Conservation (phyloP, 2,888 invertebrate species). For the Nemotelus nigrinus region DNA sequence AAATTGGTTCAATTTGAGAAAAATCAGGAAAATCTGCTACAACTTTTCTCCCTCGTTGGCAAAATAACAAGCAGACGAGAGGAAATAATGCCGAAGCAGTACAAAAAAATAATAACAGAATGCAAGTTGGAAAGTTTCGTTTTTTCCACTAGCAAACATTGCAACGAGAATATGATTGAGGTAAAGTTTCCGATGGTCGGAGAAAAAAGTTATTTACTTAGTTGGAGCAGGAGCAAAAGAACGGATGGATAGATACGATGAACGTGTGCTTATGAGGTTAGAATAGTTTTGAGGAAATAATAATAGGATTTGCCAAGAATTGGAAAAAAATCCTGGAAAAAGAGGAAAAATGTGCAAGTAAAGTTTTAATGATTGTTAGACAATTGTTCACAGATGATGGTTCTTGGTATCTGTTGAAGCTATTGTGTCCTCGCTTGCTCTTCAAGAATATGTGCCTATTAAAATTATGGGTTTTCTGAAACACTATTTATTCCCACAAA, state of each 20-base stretch:
- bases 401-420: no score
- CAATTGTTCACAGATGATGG: no score
- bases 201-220: conserved; percentile 23
- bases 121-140: neutral
- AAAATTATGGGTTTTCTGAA: no score
- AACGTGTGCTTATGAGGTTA: neutral
- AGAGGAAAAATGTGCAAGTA: no score
- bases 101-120: neutral
- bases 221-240: neutral
- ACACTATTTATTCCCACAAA: no score
- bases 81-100: conserved; percentile 11
- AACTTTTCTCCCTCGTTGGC: conserved; percentile 47
- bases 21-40: conserved; percentile 50
- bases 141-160: neutral
- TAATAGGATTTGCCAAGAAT: no score
- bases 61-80: conserved; percentile 43
- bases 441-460: no score
- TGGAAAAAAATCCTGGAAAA: no score
- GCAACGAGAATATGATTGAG: conserved; percentile 24
- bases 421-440: no score
- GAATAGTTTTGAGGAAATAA: neutral
- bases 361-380: no score
- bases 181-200: conserved; percentile 7
- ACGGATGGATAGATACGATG: neutral
- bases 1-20: conserved; percentile 51